A percentile compares a stretch with the other conserved stretches of the same genome.
Evolutionary conservation across 2,113 vertebrate genomes (phyloP).

Genomic region (Hypanus sabinus): DNA sequence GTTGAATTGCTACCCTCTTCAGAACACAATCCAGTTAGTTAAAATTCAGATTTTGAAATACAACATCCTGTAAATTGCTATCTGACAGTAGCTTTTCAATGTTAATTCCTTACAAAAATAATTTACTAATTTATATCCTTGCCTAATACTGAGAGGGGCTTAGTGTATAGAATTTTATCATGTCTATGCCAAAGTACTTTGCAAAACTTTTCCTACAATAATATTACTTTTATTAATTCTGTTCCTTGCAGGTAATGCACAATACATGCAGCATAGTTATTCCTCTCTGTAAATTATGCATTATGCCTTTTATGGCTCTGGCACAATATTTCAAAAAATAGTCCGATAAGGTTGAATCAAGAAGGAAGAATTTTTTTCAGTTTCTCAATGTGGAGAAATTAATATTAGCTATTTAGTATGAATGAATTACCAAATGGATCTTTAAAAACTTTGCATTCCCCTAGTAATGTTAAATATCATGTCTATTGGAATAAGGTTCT

Average conservation of each 20-base stretch:
- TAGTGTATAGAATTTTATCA: neutral
- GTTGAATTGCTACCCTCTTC: neutral
- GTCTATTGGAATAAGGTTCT: neutral
- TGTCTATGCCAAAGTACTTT: constrained; percentile 23
- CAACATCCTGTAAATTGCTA: neutral
- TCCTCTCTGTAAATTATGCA: neutral
- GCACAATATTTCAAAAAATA: neutral
- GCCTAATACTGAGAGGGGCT: neutral
- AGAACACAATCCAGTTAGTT: neutral
- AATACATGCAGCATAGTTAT: neutral
- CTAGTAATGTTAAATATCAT: neutral
- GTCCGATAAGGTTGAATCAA: neutral
- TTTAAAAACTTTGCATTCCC: neutral
- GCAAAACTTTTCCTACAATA: neutral
- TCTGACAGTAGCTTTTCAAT: neutral
- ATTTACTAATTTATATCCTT: neutral
- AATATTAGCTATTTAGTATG: neutral
- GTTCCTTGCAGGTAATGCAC: neutral
- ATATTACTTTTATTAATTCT: neutral
- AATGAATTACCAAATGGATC: neutral
- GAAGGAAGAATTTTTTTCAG: neutral
- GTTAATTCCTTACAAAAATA: neutral
- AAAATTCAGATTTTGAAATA: neutral
- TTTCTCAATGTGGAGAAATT: neutral
- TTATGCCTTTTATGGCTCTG: neutral